These are phyloP conservation scores for Leuciscus waleckii DNA, from an alignment of 2,797 vertebrate species.

Conservation along the genomic window DNA sequence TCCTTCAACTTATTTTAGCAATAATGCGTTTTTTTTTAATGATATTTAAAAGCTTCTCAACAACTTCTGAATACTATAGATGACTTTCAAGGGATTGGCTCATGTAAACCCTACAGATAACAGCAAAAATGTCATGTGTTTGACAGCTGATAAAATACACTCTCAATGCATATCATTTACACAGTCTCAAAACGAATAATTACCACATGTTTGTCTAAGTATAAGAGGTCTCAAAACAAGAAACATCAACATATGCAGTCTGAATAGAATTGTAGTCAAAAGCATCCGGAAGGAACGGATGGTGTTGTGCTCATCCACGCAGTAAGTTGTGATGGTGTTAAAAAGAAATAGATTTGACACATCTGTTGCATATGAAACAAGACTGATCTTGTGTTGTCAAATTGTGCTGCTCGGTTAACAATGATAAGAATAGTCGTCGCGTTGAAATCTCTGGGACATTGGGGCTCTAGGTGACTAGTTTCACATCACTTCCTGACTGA, in stretches of 20 bases:
- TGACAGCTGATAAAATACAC: background rate
- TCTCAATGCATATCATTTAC: background rate
- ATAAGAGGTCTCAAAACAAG: background rate
- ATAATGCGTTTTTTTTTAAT: background rate
- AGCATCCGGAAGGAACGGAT: background rate
- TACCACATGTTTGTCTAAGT: background rate
- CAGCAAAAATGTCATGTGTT: background rate
- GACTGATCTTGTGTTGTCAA: background rate
- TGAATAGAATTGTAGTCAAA: background rate
- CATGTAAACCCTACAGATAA: background rate
- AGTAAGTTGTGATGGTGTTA: background rate
- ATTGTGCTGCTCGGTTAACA: background rate
- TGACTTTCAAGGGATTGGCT: background rate
- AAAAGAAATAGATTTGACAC: background rate
- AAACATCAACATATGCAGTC: background rate
- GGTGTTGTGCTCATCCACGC: background rate
- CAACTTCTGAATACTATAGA: background rate
- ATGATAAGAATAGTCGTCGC: too few species aligned
- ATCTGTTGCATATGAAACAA: background rate
- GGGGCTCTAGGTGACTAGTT: slow-evolving; percentile 3
- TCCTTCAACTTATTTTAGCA: background rate
- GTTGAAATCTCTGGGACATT: background rate
- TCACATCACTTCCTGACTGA: slow-evolving; percentile 31
- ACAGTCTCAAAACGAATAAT: background rate
- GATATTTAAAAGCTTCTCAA: background rate